Percentiles rank a stretch among this genome's conserved stretches.
These are phyloP conservation scores for Nomada goodeniana DNA, from an alignment of 2,888 invertebrate species.

Conservation along the genomic window DNA sequence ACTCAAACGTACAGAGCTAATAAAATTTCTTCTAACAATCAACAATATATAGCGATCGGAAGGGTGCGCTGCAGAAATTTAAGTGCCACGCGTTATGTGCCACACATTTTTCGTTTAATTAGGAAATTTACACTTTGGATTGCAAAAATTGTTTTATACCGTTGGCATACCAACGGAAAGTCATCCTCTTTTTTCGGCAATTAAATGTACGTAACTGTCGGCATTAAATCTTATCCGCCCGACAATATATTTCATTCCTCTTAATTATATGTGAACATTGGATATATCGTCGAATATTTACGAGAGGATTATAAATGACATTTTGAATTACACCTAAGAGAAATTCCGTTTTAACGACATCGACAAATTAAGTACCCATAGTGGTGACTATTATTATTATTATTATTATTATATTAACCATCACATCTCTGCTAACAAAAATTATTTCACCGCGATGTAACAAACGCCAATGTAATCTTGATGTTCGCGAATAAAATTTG, in stretches of 20 bases:
- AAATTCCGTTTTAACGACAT: neutral
- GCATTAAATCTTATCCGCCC: slow-evolving; percentile 1
- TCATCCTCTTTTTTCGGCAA: slow-evolving; percentile 9
- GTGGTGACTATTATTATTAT: too few species aligned
- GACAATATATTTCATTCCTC: neutral
- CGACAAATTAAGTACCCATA: neutral
- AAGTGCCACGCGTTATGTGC: slow-evolving; percentile 16
- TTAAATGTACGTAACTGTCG: neutral
- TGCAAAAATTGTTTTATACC: neutral
- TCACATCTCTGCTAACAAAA: too few species aligned
- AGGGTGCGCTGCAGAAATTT: slow-evolving; percentile 24
- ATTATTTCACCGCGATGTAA: too few species aligned
- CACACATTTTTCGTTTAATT: slow-evolving; percentile 12
- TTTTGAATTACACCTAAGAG: neutral
- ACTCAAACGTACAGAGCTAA: slow-evolving; percentile 61
- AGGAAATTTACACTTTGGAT: neutral
- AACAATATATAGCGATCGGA: slow-evolving; percentile 55
- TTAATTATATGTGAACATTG: neutral
- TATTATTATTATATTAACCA: too few species aligned
- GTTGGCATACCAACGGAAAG: neutral
- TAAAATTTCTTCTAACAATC: slow-evolving; percentile 67
- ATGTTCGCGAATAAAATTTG: too few species aligned
- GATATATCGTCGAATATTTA: slow-evolving; percentile 5
- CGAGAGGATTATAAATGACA: neutral
- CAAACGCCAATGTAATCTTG: too few species aligned